Evolutionary conservation across 92 coral and sea anemone species (phyloP).

Genomic region (Scolanthus callimorphus): DNA sequence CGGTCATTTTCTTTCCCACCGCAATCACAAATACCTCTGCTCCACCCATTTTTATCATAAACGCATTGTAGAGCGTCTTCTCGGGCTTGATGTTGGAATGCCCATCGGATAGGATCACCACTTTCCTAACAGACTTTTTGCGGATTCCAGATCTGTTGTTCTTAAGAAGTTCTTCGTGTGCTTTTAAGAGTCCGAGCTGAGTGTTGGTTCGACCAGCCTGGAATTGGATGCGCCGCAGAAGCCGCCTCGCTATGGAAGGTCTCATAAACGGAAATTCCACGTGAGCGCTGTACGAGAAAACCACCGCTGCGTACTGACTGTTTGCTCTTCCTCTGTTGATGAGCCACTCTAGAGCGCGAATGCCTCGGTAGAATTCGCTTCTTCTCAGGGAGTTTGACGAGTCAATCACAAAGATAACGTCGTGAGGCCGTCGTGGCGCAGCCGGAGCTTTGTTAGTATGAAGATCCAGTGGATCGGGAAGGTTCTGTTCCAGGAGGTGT

Average conservation of each 20-base stretch:
- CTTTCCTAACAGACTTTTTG: slow-evolving; percentile 25
- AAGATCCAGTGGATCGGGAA: background rate
- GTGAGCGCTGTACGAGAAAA: slow-evolving; percentile 23
- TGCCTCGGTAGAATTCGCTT: slow-evolving; percentile 28
- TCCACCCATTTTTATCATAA: slow-evolving; percentile 28
- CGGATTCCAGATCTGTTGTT: slow-evolving; percentile 21
- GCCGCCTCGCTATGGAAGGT: slow-evolving; percentile 14
- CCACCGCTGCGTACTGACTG: slow-evolving; percentile 30
- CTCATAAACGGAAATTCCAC: slow-evolving; percentile 27
- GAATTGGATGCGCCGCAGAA: background rate
- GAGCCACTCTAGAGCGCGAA: slow-evolving; percentile 28
- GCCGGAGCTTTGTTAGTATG: background rate
- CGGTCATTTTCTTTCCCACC: slow-evolving; percentile 48
- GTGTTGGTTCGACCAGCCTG: slow-evolving; percentile 39
- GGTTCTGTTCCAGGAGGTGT: slow-evolving; percentile 19
- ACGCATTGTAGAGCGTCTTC: slow-evolving; percentile 41
- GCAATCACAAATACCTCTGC: slow-evolving; percentile 62
- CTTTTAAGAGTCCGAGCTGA: slow-evolving; percentile 35
- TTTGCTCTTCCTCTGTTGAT: slow-evolving; percentile 34
- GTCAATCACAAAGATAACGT: slow-evolving; percentile 46
- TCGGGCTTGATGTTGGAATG: slow-evolving; percentile 43
- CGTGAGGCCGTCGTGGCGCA: slow-evolving; percentile 8
- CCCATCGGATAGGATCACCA: slow-evolving; percentile 56
- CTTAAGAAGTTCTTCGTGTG: slow-evolving; percentile 23
- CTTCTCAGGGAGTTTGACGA: slow-evolving; percentile 42